Percentiles rank a stretch among this genome's conserved stretches.
These are phyloP conservation scores for Menidia menidia DNA, from an alignment of 2,797 vertebrate species.

Conservation along the genomic window DNA sequence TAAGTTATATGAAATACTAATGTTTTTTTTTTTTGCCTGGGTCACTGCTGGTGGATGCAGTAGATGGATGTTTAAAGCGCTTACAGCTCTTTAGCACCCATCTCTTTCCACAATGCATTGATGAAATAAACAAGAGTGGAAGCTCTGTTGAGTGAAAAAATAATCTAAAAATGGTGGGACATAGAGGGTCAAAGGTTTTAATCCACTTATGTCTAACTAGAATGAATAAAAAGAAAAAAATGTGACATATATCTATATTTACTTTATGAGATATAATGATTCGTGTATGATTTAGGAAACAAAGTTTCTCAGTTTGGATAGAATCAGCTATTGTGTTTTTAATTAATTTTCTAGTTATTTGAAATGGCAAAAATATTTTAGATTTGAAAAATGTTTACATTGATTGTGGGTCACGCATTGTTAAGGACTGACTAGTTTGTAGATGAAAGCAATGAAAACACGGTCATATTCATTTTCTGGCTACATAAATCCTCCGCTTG, in stretches of 20 bases:
- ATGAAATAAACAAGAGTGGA: slow-evolving; percentile 36
- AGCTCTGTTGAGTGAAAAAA: slow-evolving; percentile 27
- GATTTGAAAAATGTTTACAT: no score
- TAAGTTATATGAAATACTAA: slow-evolving; percentile 35
- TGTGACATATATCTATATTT: no score
- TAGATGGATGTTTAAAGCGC: slow-evolving; percentile 33
- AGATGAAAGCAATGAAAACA: no score
- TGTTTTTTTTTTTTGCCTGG: slow-evolving; percentile 52
- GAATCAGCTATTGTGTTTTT: neutral
- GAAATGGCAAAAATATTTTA: neutral
- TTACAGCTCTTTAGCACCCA: slow-evolving; percentile 37
- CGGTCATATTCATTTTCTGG: neutral
- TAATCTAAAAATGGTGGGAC: neutral
- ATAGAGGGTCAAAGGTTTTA: slow-evolving; percentile 1
- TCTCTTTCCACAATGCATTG: slow-evolving; percentile 41
- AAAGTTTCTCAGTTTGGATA: neutral
- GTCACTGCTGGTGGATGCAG: slow-evolving; percentile 25
- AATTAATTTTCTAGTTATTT: neutral
- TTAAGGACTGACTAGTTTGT: neutral
- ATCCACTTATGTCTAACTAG: slow-evolving; percentile 4
- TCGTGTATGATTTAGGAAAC: no score
- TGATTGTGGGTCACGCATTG: neutral
- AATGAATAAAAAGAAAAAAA: slow-evolving; percentile 5
- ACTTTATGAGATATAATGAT: no score
- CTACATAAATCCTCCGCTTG: neutral